Conservation (phyloP, 1,140 invertebrate species). For the Melanaphis sacchari region DNA sequence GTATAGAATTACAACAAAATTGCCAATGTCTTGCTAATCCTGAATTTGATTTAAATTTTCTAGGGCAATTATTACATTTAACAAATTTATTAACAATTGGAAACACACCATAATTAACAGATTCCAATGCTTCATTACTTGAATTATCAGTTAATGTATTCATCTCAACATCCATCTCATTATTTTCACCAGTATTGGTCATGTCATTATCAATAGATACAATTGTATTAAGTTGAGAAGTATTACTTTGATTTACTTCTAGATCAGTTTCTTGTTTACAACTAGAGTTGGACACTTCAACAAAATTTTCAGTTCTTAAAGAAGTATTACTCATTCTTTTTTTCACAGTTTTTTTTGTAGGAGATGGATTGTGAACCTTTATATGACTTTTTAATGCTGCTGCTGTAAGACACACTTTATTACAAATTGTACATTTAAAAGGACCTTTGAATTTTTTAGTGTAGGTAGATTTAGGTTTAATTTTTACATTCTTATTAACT, state of each 20-base stretch:
- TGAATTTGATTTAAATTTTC: constrained; percentile 8
- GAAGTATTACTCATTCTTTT: constrained; percentile 18
- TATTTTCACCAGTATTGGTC: too few relatives aligned
- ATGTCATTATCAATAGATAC: neutral
- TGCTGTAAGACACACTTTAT: constrained; percentile 22
- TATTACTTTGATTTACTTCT: neutral
- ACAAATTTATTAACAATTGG: neutral
- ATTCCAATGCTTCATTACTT: neutral
- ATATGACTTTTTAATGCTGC: constrained; percentile 32
- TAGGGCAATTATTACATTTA: constrained; percentile 5
- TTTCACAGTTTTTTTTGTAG: neutral
- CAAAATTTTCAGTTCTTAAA: neutral
- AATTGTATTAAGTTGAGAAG: neutral
- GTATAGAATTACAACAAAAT: neutral
- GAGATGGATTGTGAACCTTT: constrained; percentile 7
- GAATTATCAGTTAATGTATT: neutral
- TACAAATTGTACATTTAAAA: constrained; percentile 33
- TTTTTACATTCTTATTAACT: neutral
- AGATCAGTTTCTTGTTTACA: neutral
- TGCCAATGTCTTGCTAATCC: neutral
- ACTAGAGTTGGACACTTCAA: neutral
- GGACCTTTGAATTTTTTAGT: neutral
- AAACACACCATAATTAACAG: neutral
- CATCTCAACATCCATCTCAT: neutral
- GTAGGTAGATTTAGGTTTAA: neutral